Base-by-base conservation (phyloP, 2,113 vertebrate species). In the Crotophaga sulcirostris region DNA sequence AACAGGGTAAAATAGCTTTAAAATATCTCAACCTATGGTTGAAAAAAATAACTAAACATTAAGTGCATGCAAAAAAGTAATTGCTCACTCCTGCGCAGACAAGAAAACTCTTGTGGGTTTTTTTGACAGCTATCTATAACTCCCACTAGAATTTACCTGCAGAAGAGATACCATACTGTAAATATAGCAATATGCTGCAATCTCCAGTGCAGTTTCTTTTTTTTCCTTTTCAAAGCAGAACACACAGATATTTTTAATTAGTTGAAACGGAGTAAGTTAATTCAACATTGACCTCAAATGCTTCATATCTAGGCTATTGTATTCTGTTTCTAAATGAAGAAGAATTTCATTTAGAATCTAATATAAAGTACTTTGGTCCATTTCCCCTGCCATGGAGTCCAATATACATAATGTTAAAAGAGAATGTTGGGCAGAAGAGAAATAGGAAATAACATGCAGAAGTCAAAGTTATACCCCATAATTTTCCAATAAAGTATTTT, bases 311-410 rank as follows among this genome's bases (percentile, higher is more conserved):
- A 81, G 51, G 20, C 42, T 88, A 13, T 86, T 82, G 52, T 70
- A 38, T 87, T 67, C 84, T 80, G 21, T 59, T 93, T 80, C 75
- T 92, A 91, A 94, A 96, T 77, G 34, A 83, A 90, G 81, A 91
- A 87, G 38, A 86, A 86, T 84, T 96, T 86, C 7, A 84, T 94
- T 86, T 91, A 56, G 34, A 91, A 60, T 83, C 33, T 88, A 74
- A 86, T 80, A 77, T 44, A 56, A 77, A 70, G 64, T 90, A 34
- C 15, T 89, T 77, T 89, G 26, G 25, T 87, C 45, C 26, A 36
- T 60, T 79, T 9, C 11, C 6, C 47, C 20, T 63, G 36, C 47
- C 42, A 47, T n/a, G 68, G 10, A 31, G 21, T 83, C 47, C 44
- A 26, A 16, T 25, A 54, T 2, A 2, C n/a, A 9, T 55, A 86